Evolutionary conservation across 2,797 vertebrate species (phyloP), one percentile per base, ranked within the genome.

Genomic region (Knipowitschia caucasica): DNA sequence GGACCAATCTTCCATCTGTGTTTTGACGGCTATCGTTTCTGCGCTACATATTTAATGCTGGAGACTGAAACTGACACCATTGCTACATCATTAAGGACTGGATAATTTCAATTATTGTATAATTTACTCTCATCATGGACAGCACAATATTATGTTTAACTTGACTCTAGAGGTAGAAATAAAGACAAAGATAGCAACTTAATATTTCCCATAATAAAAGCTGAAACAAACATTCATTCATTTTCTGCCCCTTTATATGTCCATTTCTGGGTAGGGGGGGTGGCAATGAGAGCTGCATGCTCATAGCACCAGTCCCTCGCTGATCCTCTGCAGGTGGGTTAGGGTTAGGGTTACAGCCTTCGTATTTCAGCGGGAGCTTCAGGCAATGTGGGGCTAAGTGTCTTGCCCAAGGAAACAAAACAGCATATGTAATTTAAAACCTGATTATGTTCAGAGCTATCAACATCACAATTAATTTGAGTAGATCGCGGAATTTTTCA

Each of bases 161-260:
- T 31, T 47, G 27, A 47, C 45, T n/a, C n/a, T n/a, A 40, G 17
- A 36, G 49, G 49, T 50, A 35, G 25, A 50, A 6, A 9, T 8
- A n/a, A 26, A 44, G 3, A 31, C n/a, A 10, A 18, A 29, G 42
- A 27, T 4, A 2, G 1, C n/a, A 47, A 43, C 35, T 57, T 27
- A 25, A 15, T 7, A 18, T 43, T 14, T 26, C 9, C 15, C 5
- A n/a, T 45, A 14, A 35, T 50, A 55, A 42, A 14, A 23, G 34
- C 23, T 26, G 11, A 47, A 4, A 43, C n/a, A n/a, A n/a, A n/a
- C n/a, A n/a, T n/a, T n/a, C n/a, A n/a, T n/a, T n/a, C n/a, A n/a
- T n/a, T n/a, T n/a, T n/a, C n/a, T n/a, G n/a, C n/a, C n/a, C n/a
- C n/a, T n/a, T n/a, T n/a, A n/a, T n/a, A n/a, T n/a, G n/a, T n/a